Evolutionary conservation across 2,113 vertebrate species (phyloP).

Genomic region (Nothocercus julius): DNA sequence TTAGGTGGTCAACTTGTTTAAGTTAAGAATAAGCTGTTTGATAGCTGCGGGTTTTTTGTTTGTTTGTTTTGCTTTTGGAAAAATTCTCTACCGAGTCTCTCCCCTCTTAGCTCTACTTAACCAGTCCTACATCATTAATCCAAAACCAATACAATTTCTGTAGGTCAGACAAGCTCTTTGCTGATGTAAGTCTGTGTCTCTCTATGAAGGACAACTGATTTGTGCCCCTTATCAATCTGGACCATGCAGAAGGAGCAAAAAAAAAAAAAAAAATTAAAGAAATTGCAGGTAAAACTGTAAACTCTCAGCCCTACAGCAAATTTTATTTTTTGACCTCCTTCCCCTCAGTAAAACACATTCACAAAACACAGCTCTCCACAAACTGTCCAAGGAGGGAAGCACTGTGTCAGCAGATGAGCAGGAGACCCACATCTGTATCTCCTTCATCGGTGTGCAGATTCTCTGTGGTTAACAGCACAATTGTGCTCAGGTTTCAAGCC

Average conservation of each 20-base stretch:
- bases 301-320: not conserved
- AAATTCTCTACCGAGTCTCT: not conserved
- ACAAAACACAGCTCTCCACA: not conserved
- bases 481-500: not conserved
- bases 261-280: not conserved
- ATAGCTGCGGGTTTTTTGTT: accelerated
- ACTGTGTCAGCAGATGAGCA: not conserved
- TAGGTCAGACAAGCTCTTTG: not conserved
- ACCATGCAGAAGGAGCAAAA: not conserved
- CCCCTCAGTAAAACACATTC: not conserved
- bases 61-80: not conserved
- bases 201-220: not conserved
- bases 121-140: not conserved
- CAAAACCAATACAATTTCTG: not conserved
- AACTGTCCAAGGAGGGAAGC: not conserved
- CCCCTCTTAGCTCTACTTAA: not conserved
- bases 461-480: not conserved
- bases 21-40: not conserved
- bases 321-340: not conserved
- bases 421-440: not conserved
- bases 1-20: not conserved
- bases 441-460: accelerated
- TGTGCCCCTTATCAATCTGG: not conserved
- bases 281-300: not conserved
- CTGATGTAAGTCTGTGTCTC: not conserved